phyloP scores from a whole-genome alignment of 2,888 invertebrate genomes.

The Malthinus flaveolus region DNA sequence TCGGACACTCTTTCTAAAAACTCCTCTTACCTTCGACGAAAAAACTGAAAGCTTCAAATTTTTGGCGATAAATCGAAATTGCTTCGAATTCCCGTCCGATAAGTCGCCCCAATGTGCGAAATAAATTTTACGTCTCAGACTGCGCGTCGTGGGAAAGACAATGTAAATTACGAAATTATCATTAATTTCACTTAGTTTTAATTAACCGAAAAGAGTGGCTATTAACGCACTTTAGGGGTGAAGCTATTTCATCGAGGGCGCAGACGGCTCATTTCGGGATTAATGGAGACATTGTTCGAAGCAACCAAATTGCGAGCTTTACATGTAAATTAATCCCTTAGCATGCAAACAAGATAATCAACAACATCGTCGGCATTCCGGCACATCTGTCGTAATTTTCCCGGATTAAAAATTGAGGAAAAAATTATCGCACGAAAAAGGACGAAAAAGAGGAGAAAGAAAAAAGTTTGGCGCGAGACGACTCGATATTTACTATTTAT shows the following conservation, averaged over 20 bases:
- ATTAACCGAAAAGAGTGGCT: conserved; percentile 41
- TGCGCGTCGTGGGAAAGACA: too few species aligned
- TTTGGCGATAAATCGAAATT: too few species aligned
- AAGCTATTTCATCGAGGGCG: conserved; percentile 15
- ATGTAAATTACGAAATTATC: conserved; percentile 28
- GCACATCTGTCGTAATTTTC: conserved; percentile 27
- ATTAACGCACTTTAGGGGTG: conserved; percentile 24
- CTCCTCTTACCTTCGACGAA: too few species aligned
- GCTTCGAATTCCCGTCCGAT: too few species aligned
- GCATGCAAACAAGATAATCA: conserved; percentile 55
- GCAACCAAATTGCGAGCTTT: conserved; percentile 48
- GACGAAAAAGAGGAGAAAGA: too few species aligned
- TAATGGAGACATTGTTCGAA: conserved; percentile 55
- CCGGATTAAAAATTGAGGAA: conserved; percentile 6
- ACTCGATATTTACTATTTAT: neutral
- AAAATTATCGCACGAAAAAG: neutral
- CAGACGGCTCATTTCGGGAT: conserved; percentile 50
- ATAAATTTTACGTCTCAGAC: too few species aligned
- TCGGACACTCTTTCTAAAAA: too few species aligned
- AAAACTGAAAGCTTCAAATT: too few species aligned
- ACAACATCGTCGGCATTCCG: conserved; percentile 43
- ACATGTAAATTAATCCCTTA: conserved; percentile 55
- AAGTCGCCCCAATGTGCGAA: too few species aligned
- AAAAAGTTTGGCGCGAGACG: too few species aligned
- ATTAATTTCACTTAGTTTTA: conserved; percentile 44